Evolutionary conservation across 2,797 vertebrate species (phyloP).

Genomic region (Heterohyrax brucei): DNA sequence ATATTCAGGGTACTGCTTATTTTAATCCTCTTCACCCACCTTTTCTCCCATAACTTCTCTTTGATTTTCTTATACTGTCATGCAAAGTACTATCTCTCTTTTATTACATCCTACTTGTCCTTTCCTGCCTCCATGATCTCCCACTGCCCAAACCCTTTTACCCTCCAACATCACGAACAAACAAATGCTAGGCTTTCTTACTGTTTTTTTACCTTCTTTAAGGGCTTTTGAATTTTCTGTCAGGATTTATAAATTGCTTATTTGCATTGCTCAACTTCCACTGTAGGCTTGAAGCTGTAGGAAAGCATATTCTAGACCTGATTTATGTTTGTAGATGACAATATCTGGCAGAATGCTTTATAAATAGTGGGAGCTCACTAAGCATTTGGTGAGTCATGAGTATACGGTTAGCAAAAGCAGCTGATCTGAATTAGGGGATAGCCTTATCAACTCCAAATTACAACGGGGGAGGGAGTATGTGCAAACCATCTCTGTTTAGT

Average conservation of each 20-base stretch:
- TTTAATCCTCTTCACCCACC: background rate
- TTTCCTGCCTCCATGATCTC: background rate
- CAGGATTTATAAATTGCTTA: background rate
- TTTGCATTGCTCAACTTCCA: conserved; percentile 35
- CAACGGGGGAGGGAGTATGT: background rate
- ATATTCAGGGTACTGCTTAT: background rate
- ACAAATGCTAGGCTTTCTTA: background rate
- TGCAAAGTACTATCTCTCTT: background rate
- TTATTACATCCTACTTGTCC: background rate
- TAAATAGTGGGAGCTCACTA: conserved; percentile 1
- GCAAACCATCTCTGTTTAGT: background rate
- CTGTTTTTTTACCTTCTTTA: background rate
- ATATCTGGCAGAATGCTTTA: conserved; percentile 40
- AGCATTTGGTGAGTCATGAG: conserved; percentile 31
- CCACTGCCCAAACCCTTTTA: background rate
- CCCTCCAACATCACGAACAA: conserved; percentile 5
- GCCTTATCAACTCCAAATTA: background rate
- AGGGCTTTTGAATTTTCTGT: background rate
- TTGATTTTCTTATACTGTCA: background rate
- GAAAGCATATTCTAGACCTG: background rate
- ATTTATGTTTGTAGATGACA: conserved; percentile 6
- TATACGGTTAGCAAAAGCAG: background rate
- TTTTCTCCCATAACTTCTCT: background rate
- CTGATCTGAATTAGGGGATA: conserved; percentile 43
- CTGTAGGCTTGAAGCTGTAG: background rate